Evolutionary conservation across 30 jellyfish, hydroid and myxozoan species (phyloP), one percentile per base, ranked within the genome.

Genomic region (Mastigias papua): DNA sequence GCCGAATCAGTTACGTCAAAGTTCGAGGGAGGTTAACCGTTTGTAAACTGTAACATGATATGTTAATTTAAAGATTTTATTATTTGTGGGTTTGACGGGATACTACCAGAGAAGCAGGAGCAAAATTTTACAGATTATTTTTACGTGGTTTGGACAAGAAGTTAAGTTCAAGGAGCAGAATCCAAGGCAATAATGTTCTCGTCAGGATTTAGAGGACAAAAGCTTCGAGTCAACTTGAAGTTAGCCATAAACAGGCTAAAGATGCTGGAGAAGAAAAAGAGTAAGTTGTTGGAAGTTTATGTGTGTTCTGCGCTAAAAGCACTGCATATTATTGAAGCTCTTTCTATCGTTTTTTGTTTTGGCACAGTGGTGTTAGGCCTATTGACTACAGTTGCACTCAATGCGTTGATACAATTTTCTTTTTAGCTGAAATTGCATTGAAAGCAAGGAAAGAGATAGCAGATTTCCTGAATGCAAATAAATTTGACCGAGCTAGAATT

Each of bases 361-460:
- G 67, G 25, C 27, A 4, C 17, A 51, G 25, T 16, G 17, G 5
- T 51, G 67, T 17, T 51, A n/a, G n/a, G n/a, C n/a, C n/a, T n/a
- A n/a, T n/a, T n/a, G n/a, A n/a, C n/a, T n/a, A n/a, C n/a, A n/a
- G n/a, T n/a, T n/a, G n/a, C n/a, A n/a, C n/a, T n/a, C n/a, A n/a
- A n/a, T n/a, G n/a, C n/a, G n/a, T n/a, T n/a, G n/a, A 51, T 10
- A 17, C 67, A 2, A 13, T 51, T 17, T 16, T 21, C 25, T 8
- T 57, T 49, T 64, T 73, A 94, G 99, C 99, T 76, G 99, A 94
- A 69, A 89, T 94, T 80, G 99, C 99, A 23, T 48, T 84, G 95
- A 94, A 94, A 68, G 97, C 99, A 34, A 78, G 99, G 72, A 94
- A 90, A 70, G 99, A 94, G 70, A 94, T 94, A 69, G 91, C 99